Base-by-base conservation (phyloP, 1,140 invertebrate genomes). In the Amyelois transitella region DNA sequence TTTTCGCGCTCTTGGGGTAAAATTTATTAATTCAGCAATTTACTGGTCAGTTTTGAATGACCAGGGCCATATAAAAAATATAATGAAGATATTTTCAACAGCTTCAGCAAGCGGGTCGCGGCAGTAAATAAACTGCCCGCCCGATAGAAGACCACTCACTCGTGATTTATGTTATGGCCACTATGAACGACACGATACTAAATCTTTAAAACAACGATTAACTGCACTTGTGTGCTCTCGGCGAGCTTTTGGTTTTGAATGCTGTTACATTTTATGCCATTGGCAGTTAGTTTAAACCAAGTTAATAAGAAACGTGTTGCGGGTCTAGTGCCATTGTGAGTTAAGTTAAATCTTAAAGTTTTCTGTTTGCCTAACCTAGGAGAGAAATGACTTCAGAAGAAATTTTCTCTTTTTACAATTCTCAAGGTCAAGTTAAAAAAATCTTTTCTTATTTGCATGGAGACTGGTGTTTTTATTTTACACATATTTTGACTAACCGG, bases 111-210 rank as follows among this genome's bases (percentile, higher is more conserved):
- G 43, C 52, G 53, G 49, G 55, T 55, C 60, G 56, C 60, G 53
- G 45, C 60, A 54, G 59, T 68, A 64, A 64, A 68, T 63, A 61
- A 53, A 20, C 48, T 32, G 43, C 45, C 54, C 43, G 32, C 54
- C 58, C 51, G 66, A 72, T 64, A 54, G 57, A 62, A 51, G 52
- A 53, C 51, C 49, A 20, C 48, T 43, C 48, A 10, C 25, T n/a
- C 20, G 45, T 62, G 62, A 72, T 66, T 72, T 66, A 69, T 65
- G 51, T 53, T 69, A 64, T 58, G 50, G 56, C 47, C 50, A 55
- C 49, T 58, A 63, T 63, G 51, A 65, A 60, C 54, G 64, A 62
- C 55, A 66, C 38, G 28, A 18, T 38, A 58, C 38, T 67, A 52
- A 61, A 59, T 66, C 58, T 64, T 45, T 24, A 60, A 59, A 52